Base-by-base conservation (phyloP, 2,888 invertebrate species). In the Drosophila niveifrons region DNA sequence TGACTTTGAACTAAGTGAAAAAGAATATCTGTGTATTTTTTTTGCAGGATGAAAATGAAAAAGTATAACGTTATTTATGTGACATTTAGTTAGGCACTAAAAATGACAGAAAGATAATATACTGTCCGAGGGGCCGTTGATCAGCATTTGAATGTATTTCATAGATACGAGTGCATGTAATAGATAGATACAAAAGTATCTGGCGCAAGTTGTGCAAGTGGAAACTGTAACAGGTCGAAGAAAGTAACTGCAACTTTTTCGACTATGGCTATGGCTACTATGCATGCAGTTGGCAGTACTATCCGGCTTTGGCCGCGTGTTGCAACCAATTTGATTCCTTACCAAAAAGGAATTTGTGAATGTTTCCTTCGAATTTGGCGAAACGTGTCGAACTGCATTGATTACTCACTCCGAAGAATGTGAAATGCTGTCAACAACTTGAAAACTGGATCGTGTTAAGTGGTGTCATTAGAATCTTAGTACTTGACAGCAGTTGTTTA, bases 171-270 rank as follows among this genome's bases (percentile, higher is more conserved):
- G 3, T 31, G 31, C 31, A 31, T 10, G 31, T 31, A 31, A 10
- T 7, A 10, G 31, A 31, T 10, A 31, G 31, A 31, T 10, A 31
- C 31, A 10, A 31, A 8, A 31, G 31, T 31, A 9, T 11, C 36
- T n/a, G 36, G 36, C 3, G 11, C n/a, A n/a, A 36, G 36, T 36
- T 36, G 36, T 36, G 36, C 36, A 36, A 36, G 36, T 36, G 36
- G 36, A 36, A 11, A 41, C 39, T 13, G 39, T 41, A 41, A 41
- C 39, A 15, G 39, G 39, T 41, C 39, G 39, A 41, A 41, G 39
- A 41, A 41, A 41, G 39, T 15, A 15, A n/a, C 3, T 36, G 36
- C 36, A 36, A 36, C 36, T 36, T 36, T 7, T 41, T 1, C 7
- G 13, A 15, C 11, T 41, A 41, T 41, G 39, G 39, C n/a, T 13